Percentiles rank a stretch among this genome's conserved stretches.
Conservation (phyloP, 1,140 invertebrate genomes). For the Epicauta chinensis region DNA sequence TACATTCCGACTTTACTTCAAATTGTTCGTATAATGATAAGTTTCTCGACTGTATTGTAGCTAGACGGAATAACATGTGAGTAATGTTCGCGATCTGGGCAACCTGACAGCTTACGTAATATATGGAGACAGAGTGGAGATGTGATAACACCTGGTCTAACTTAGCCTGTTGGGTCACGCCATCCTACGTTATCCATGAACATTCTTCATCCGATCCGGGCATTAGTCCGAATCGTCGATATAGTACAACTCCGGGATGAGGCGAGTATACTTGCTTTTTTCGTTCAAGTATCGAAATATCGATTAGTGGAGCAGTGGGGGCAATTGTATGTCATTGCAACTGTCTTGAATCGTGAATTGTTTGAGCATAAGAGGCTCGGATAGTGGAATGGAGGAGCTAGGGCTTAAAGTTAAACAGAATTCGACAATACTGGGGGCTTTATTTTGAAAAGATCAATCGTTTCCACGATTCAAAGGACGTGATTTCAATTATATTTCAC, state of each 20-base stretch:
- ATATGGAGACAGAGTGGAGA: constrained; percentile 36
- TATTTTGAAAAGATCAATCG: constrained; percentile 15
- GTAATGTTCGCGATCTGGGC: constrained; percentile 21
- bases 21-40: constrained; percentile 20
- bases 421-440: constrained; percentile 9
- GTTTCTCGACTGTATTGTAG: neutral
- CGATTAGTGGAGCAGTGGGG: no score
- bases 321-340: no score
- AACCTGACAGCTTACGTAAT: constrained; percentile 22
- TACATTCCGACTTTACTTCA: no score
- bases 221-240: no score
- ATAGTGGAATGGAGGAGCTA: no score
- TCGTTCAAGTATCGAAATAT: no score
- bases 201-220: no score
- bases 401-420: constrained; percentile 6
- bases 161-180: constrained; percentile 27
- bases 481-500: constrained; percentile 13
- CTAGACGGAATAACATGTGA: constrained; percentile 20
- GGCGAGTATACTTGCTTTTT: no score
- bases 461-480: constrained; percentile 10
- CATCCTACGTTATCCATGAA: constrained; percentile 6
- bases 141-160: constrained; percentile 36
- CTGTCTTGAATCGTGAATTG: no score
- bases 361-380: no score
- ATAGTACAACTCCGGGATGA: no score